Percentiles rank a stretch among this genome's conserved stretches.
Conservation (phyloP, 2,113 vertebrate genomes). For the Bettongia penicillata region DNA sequence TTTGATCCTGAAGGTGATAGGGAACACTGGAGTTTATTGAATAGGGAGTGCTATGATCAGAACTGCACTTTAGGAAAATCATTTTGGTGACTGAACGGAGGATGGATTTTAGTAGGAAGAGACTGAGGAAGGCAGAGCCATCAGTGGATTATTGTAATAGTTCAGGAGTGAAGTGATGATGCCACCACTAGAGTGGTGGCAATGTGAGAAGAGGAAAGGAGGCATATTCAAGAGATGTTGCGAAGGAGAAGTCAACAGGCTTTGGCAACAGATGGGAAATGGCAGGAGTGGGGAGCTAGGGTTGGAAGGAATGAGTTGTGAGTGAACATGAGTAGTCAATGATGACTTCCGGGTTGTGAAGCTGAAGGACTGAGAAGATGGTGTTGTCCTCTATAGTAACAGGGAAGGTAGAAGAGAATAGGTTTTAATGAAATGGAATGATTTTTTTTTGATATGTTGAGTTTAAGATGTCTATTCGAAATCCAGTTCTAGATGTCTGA, state of each 20-base stretch:
- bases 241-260: background rate
- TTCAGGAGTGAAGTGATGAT: background rate
- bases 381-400: too few relatives aligned
- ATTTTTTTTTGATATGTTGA: background rate
- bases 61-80: background rate
- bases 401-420: too few relatives aligned
- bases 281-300: too few relatives aligned
- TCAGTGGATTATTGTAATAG: background rate
- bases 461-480: background rate
- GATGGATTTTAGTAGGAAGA: background rate
- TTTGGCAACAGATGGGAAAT: background rate
- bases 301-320: background rate
- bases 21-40: background rate
- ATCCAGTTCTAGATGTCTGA: background rate
- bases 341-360: too few relatives aligned
- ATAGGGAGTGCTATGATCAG: background rate
- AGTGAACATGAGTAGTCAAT: background rate
- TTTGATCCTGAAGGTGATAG: background rate
- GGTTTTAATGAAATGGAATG: background rate
- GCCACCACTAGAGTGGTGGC: background rate
- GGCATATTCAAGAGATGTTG: background rate
- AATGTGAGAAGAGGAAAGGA: background rate
- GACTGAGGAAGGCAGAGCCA: background rate
- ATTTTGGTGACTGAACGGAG: background rate
- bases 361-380: background rate